These are phyloP conservation scores for Helleia helle DNA, from an alignment of 2,888 invertebrate genomes.

Conservation along the genomic window DNA sequence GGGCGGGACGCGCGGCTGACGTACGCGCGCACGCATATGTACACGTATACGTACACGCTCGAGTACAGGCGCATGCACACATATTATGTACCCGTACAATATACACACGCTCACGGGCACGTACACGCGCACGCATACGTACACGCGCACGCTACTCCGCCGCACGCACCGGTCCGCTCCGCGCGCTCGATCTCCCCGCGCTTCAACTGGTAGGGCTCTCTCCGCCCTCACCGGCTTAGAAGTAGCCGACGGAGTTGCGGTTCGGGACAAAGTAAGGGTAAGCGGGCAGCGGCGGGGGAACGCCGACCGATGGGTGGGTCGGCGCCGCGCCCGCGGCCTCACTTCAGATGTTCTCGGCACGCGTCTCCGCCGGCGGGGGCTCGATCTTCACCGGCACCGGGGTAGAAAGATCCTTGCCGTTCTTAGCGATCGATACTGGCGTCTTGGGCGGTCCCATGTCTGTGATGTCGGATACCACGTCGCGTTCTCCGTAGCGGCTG, in stretches of 20 bases:
- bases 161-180: conserved; percentile 7
- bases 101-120: too few species aligned
- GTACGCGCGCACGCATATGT: conserved; percentile 3
- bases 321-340: conserved; percentile 57
- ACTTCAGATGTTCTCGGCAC: conserved; percentile 69
- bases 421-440: conserved; percentile 38
- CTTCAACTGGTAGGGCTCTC: conserved; percentile 17
- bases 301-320: conserved; percentile 26
- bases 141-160: too few species aligned
- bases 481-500: conserved; percentile 79
- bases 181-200: conserved; percentile 9
- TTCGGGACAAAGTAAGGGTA: conserved; percentile 61
- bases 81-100: too few species aligned
- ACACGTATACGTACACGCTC: too few species aligned
- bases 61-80: too few species aligned
- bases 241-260: conserved; percentile 61
- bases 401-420: conserved; percentile 63
- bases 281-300: conserved; percentile 56
- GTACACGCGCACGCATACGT: too few species aligned
- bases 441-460: conserved; percentile 64
- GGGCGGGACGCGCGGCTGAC: conserved; percentile 5
- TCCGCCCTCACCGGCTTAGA: conserved; percentile 32
- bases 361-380: conserved; percentile 73
- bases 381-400: conserved; percentile 82
- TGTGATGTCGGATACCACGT: conserved; percentile 54